Base-by-base conservation (phyloP, 2,797 vertebrate genomes). In the Loriculus beryllinus region DNA sequence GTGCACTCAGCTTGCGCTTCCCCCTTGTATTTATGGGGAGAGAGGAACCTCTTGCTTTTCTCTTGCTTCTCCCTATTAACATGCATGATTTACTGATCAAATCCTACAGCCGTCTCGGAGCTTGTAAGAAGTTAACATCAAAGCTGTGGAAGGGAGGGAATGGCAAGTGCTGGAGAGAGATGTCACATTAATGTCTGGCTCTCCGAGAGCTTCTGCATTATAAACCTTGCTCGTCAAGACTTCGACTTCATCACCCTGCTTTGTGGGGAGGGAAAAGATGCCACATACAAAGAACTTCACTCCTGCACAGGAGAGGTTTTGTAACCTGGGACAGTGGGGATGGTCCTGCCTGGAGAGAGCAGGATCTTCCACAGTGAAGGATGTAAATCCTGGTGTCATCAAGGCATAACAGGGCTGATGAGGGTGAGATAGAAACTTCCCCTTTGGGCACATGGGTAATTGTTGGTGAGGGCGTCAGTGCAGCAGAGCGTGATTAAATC, bases 141-240 rank as follows among this genome's bases (percentile, higher is more conserved):
- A 97, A 97, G 96, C 96, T 17, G 7, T 71, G 82, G 85, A 63
- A 92, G 81, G 88, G 67, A 92, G 86, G 88, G 71, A 52, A 94
- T 82, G 83, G 94, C 79, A 89, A 88, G 69, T 45, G 94, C 85
- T 85, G 95, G 95, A 89, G 92, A 95, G 92, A 91, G 95, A 94
- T 97, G 98, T 98, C 96, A 90, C 40, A 87, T 84, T 60, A 88
- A 87, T 51, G 97, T 98, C 97, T 97, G 94, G 82, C 92, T 95
- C 97, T 97, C 96, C 29, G 84, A 90, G 95, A 98, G 98, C 97
- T 97, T 79, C 96, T 94, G 96, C 96, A 54, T 97, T 98, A 98
- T 96, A 92, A 97, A 76, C 96, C 97, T 90, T 94, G 96, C 12
- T 94, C 80, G 0, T 97, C 97, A 93, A 97, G 93, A 90, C 95